Evolutionary conservation across 2,113 vertebrate species (phyloP).

Genomic region (Pseudorectes ferrugineus): DNA sequence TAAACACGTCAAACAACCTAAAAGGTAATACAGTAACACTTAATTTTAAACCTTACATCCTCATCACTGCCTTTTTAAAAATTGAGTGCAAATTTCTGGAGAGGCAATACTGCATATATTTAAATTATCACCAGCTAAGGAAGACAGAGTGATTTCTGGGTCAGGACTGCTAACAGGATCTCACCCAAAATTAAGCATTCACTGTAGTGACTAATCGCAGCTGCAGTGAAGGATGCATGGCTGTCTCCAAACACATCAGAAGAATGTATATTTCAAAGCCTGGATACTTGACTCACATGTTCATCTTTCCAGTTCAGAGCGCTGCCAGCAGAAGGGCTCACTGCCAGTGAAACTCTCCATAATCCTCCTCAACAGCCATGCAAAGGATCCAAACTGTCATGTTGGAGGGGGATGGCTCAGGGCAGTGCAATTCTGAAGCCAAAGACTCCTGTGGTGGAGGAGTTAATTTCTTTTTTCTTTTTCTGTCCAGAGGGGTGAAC

Average conservation of each 20-base stretch:
- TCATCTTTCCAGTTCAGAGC: not conserved
- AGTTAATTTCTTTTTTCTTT: not conserved
- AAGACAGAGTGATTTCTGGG: not conserved
- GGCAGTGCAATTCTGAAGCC: not conserved
- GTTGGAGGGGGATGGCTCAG: too few species aligned
- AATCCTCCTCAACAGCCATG: not conserved
- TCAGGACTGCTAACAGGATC: not conserved
- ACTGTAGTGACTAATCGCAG: not conserved
- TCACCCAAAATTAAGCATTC: not conserved
- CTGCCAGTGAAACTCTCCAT: not conserved
- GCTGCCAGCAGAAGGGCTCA: not conserved
- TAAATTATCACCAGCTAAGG: not conserved
- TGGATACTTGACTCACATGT: not conserved
- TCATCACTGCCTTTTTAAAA: not conserved
- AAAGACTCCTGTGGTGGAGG: not conserved
- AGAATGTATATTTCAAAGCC: not conserved
- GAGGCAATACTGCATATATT: not conserved
- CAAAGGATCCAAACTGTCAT: not conserved
- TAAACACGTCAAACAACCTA: not conserved
- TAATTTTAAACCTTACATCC: not conserved
- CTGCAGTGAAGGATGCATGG: not conserved
- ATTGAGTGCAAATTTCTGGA: not conserved
- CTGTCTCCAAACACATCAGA: not conserved
- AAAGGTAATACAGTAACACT: not conserved
- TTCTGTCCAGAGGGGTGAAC: not conserved